phyloP scores from a whole-genome alignment of 2,888 invertebrate genomes.

The Ophion slaviceki region DNA sequence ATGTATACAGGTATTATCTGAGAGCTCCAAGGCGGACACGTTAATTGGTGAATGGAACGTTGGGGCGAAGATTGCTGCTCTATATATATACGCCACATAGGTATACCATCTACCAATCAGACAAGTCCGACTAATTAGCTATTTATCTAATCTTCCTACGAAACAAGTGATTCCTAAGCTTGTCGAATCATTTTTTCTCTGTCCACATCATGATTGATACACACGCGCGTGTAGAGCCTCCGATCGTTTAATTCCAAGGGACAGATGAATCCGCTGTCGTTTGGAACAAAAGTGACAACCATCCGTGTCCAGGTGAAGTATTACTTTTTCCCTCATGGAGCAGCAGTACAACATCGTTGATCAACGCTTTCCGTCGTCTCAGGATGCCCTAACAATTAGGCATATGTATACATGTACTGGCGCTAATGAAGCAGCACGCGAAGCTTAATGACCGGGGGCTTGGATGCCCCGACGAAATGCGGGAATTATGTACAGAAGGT shows the following conservation, averaged over 20 bases:
- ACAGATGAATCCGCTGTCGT: background rate
- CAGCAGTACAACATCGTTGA: slow-evolving; percentile 18
- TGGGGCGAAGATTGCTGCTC: slow-evolving; percentile 35
- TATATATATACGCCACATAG: background rate
- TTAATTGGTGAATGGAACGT: slow-evolving; percentile 52
- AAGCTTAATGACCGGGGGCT: slow-evolving; percentile 31
- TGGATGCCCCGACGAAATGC: slow-evolving; percentile 10
- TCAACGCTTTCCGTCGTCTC: background rate
- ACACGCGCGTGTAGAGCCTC: background rate
- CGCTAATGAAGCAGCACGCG: slow-evolving; percentile 44
- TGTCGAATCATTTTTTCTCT: slow-evolving; percentile 2
- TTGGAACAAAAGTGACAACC: slow-evolving; percentile 11
- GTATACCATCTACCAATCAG: slow-evolving; percentile 6
- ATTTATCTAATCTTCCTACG: slow-evolving; percentile 57
- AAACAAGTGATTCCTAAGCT: slow-evolving; percentile 23
- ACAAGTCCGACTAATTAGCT: slow-evolving; percentile 55
- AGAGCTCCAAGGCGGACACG: slow-evolving; percentile 40
- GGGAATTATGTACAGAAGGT: slow-evolving; percentile 22
- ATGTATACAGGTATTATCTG: slow-evolving; percentile 12
- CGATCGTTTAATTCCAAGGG: slow-evolving; percentile 22
- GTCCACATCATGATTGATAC: background rate
- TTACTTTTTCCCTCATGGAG: slow-evolving; percentile 25
- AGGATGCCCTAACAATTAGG: slow-evolving; percentile 27
- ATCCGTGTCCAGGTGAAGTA: background rate
- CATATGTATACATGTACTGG: background rate